Evolutionary conservation across 2,113 vertebrate species (phyloP).

Genomic region (Dasyurus viverrinus): DNA sequence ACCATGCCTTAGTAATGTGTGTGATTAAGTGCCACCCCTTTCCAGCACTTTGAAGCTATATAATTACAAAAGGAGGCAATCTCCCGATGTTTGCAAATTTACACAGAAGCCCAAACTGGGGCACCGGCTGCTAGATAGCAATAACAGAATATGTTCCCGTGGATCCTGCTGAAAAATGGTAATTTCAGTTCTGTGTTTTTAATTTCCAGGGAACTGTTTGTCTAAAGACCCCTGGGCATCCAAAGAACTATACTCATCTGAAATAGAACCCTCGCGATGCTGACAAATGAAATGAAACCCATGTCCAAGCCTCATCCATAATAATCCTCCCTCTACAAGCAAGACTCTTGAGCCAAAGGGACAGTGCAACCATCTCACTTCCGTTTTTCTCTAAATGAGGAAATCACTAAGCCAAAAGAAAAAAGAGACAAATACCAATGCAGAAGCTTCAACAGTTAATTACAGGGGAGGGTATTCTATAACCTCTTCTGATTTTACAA

Average conservation of each 20-base stretch:
- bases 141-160: constrained; percentile 48
- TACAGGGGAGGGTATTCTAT: neutral
- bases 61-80: constrained; percentile 49
- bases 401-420: neutral
- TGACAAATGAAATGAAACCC: constrained; percentile 33
- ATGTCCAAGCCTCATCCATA: neutral
- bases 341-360: neutral
- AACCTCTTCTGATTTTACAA: neutral
- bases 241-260: neutral
- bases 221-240: constrained; percentile 39
- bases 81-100: constrained; percentile 41
- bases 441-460: neutral
- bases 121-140: constrained; percentile 28
- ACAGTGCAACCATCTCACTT: neutral
- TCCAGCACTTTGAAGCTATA: constrained; percentile 39
- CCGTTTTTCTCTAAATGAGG: constrained; percentile 13
- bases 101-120: constrained; percentile 49
- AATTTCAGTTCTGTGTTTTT: constrained; percentile 65
- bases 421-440: neutral
- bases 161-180: constrained; percentile 51
- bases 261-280: constrained; percentile 2
- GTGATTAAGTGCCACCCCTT: constrained; percentile 46
- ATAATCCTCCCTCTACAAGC: neutral
- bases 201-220: constrained; percentile 56
- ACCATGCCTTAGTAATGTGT: neutral